A percentile compares a stretch with the other conserved stretches of the same genome.
Evolutionary conservation across 2,797 vertebrate genomes (phyloP).

Genomic region (Nannoperca obscura): DNA sequence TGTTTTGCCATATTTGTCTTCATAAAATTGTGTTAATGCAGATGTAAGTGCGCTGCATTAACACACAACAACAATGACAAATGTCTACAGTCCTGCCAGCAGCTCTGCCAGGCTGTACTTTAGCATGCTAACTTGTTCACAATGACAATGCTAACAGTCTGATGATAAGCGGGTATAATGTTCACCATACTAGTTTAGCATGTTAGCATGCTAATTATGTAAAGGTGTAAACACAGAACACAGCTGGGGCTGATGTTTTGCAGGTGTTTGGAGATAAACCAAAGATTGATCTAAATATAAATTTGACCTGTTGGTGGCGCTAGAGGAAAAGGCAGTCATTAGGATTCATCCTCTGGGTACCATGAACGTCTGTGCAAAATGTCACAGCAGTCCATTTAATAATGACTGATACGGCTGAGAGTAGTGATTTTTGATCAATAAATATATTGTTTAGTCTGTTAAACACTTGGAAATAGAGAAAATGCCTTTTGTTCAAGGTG

Average conservation of each 20-base stretch:
- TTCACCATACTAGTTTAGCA: neutral
- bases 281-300: neutral
- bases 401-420: neutral
- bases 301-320: neutral
- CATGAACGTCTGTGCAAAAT: neutral
- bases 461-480: neutral
- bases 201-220: neutral
- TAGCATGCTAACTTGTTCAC: neutral
- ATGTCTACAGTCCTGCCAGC: neutral
- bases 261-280: neutral
- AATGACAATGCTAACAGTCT: neutral
- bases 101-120: neutral
- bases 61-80: neutral
- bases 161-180: neutral
- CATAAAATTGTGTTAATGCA: neutral
- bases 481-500: neutral
- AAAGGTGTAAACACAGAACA: neutral
- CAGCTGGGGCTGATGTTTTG: neutral
- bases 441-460: neutral
- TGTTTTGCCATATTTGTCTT: neutral
- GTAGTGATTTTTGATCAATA: neutral
- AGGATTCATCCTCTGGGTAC: neutral
- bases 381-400: neutral
- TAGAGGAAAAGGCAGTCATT: neutral
- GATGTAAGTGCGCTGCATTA: neutral